Conservation (phyloP, 1,140 invertebrate genomes). For the Anastrepha ludens region DNA sequence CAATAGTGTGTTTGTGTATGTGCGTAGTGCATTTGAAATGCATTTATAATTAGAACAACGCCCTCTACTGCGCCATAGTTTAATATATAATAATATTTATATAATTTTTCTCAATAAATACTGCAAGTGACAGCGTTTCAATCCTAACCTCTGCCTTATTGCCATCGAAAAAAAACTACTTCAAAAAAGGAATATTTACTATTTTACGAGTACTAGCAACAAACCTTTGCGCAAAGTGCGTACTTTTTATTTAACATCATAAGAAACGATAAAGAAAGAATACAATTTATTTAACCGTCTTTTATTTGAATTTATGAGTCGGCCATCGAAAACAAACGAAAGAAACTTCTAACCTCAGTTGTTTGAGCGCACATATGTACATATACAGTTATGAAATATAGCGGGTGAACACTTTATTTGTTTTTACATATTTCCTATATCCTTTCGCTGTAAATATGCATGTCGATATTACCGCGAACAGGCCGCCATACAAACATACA, state of each 20-base stretch:
- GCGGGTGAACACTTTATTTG: conserved; percentile 30
- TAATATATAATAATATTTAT: no score
- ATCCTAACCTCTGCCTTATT: not conserved
- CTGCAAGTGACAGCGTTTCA: not conserved
- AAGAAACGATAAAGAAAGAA: not conserved
- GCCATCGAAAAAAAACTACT: not conserved
- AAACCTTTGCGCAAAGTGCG: not conserved
- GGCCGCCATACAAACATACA: not conserved
- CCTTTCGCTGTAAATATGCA: conserved; percentile 19
- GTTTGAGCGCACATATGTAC: not conserved
- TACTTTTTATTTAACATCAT: not conserved
- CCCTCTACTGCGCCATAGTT: no score
- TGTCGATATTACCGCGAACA: not conserved
- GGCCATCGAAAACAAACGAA: not conserved
- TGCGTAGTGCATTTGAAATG: no score
- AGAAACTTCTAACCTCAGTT: not conserved
- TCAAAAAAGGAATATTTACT: not conserved
- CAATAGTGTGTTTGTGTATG: no score
- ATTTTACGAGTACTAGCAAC: not conserved
- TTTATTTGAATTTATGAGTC: conserved; percentile 23
- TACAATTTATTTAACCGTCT: conserved; percentile 27
- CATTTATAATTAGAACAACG: no score
- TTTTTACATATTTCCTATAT: conserved; percentile 4
- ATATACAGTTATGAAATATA: not conserved
- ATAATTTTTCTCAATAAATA: not conserved